These are phyloP conservation scores for Mormoops blainvillei DNA, from an alignment of 2,113 vertebrate species.

Conservation along the genomic window DNA sequence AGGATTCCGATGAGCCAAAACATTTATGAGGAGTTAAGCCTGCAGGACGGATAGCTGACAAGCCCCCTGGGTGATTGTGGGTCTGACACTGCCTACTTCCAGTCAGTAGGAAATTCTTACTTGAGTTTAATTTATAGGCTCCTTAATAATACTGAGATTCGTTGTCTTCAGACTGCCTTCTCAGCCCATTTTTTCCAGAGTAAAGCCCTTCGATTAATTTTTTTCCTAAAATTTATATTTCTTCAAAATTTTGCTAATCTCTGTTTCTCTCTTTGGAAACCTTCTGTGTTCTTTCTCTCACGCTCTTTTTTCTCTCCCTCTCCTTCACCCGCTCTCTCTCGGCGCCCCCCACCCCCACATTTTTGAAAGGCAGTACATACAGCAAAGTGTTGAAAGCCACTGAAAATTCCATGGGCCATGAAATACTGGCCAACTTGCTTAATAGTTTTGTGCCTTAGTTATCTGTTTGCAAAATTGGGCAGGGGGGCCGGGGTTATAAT, in stretches of 20 bases:
- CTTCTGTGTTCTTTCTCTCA: neutral
- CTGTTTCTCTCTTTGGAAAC: neutral
- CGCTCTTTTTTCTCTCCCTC: neutral
- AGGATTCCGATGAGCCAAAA: neutral
- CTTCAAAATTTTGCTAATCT: neutral
- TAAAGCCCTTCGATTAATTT: neutral
- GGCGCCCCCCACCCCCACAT: too few species aligned
- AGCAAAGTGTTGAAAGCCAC: neutral
- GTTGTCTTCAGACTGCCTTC: neutral
- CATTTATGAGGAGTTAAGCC: too few species aligned
- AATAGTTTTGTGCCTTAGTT: neutral
- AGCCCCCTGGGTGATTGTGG: accelerated
- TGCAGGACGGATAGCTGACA: neutral
- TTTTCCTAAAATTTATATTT: neutral
- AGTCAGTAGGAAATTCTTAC: neutral
- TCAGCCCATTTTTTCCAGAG: neutral
- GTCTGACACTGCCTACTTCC: neutral
- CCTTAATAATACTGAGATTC: neutral
- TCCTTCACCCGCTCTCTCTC: too few species aligned
- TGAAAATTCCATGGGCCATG: neutral
- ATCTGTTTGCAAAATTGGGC: neutral
- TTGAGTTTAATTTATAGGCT: neutral
- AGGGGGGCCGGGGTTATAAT: neutral
- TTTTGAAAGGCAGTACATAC: neutral
- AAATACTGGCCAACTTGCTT: neutral